Evolutionary conservation across 2,113 vertebrate species (phyloP).

Genomic region (Aptenodytes forsteri): DNA sequence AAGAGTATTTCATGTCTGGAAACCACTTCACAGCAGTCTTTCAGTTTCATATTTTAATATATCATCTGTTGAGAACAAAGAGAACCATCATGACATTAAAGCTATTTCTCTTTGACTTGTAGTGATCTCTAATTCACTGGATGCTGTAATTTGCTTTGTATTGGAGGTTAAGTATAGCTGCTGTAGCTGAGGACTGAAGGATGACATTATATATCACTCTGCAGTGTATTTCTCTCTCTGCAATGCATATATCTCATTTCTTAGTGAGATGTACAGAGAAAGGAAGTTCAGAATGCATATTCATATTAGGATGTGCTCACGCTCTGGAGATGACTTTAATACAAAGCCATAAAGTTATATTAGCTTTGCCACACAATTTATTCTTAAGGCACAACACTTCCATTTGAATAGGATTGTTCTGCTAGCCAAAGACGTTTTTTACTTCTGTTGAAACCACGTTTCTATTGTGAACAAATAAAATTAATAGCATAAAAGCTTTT

Average conservation of each 20-base stretch:
- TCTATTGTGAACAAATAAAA: neutral
- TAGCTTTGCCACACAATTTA: neutral
- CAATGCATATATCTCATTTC: neutral
- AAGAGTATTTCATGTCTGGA: neutral
- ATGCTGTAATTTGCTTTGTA: slow-evolving; percentile 24
- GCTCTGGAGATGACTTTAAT: neutral
- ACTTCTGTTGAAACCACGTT: neutral
- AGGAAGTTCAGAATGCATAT: neutral
- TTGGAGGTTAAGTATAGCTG: neutral
- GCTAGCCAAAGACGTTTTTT: neutral
- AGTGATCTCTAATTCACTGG: slow-evolving; percentile 29
- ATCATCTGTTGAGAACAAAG: slow-evolving; percentile 29
- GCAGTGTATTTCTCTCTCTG: neutral
- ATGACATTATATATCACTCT: neutral
- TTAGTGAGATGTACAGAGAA: neutral
- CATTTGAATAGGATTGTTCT: neutral
- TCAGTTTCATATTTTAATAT: neutral
- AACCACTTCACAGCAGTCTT: slow-evolving; percentile 5
- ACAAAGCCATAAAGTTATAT: neutral
- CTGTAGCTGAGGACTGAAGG: neutral
- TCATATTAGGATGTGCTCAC: neutral
- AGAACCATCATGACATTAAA: slow-evolving; percentile 26
- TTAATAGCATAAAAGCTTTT: neutral
- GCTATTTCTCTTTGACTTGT: slow-evolving; percentile 32
- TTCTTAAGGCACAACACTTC: neutral